Evolutionary conservation across 2,797 vertebrate genomes (phyloP).

Genomic region (Melanotaenia nigrans): DNA sequence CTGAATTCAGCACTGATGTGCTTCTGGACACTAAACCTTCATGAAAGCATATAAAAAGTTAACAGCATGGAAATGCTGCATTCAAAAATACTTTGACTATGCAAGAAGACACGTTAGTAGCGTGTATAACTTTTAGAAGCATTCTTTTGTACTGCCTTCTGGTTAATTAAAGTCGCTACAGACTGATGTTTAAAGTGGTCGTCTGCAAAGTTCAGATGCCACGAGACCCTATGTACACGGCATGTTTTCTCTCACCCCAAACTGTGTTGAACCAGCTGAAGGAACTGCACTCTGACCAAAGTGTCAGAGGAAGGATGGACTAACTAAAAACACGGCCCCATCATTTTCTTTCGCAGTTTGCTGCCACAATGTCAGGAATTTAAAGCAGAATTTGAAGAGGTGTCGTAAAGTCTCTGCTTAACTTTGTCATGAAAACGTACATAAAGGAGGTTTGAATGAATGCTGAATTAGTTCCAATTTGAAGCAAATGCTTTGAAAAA

Average conservation of each 20-base stretch:
- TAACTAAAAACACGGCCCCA: conserved; percentile 3
- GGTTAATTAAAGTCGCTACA: conserved; percentile 39
- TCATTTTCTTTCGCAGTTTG: conserved; percentile 49
- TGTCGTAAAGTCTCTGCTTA: conserved; percentile 32
- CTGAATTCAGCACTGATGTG: no score
- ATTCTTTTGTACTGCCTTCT: background rate
- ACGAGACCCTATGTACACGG: conserved; percentile 54
- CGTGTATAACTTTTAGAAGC: background rate
- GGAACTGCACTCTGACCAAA: conserved; percentile 67
- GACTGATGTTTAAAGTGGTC: conserved; percentile 35
- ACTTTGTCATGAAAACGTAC: background rate
- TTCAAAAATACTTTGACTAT: background rate
- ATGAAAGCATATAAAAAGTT: no score
- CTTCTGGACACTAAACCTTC: background rate
- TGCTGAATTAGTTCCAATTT: background rate
- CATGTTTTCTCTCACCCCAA: conserved; percentile 51
- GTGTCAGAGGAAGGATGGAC: conserved; percentile 62
- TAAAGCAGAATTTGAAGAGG: conserved; percentile 15
- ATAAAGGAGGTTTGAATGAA: background rate
- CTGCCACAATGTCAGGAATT: conserved; percentile 34
- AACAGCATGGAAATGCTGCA: background rate
- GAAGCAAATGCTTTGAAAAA: conserved; percentile 22
- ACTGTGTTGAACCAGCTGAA: conserved; percentile 82
- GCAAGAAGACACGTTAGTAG: background rate
- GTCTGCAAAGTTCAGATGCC: conserved; percentile 56